phyloP scores from a whole-genome alignment of 2,797 vertebrate genomes.

The Galago senegalensis region DNA sequence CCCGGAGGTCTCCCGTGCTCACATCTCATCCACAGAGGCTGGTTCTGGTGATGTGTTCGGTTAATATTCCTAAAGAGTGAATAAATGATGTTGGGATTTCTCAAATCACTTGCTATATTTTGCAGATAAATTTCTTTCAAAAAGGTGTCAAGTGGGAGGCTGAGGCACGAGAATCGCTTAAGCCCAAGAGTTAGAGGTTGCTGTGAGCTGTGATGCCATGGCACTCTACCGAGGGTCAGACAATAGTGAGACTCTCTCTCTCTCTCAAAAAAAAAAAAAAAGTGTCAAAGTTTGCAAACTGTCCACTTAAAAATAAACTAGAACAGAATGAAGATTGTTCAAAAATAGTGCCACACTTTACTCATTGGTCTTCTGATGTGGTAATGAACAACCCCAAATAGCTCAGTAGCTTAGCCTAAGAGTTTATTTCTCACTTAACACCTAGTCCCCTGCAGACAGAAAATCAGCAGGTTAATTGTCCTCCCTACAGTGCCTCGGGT shows the following conservation, averaged over 20 bases:
- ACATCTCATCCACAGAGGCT: slow-evolving; percentile 7
- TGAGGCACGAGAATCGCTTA: no score
- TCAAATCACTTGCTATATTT: slow-evolving; percentile 47
- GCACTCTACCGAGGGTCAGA: no score
- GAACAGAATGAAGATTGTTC: not conserved
- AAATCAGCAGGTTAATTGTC: not conserved
- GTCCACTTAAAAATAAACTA: not conserved
- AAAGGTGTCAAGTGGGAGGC: no score
- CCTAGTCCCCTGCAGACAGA: not conserved
- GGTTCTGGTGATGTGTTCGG: not conserved
- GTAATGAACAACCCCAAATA: slow-evolving; percentile 15
- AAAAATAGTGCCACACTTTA: not conserved
- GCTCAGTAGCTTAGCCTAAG: not conserved
- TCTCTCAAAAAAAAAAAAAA: not conserved
- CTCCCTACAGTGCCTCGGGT: not conserved
- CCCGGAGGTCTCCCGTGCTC: not conserved
- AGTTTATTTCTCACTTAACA: not conserved
- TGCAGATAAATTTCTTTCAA: slow-evolving; percentile 29
- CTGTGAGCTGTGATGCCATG: no score
- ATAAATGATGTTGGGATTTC: slow-evolving; percentile 22
- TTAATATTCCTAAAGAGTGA: slow-evolving; percentile 47
- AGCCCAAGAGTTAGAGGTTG: no score
- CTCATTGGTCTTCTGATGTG: not conserved
- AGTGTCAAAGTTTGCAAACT: slow-evolving; percentile 1
- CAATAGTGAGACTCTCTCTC: no score